Evolutionary conservation across 2,888 invertebrate genomes (phyloP).

Genomic region (Cephus rjabovi): DNA sequence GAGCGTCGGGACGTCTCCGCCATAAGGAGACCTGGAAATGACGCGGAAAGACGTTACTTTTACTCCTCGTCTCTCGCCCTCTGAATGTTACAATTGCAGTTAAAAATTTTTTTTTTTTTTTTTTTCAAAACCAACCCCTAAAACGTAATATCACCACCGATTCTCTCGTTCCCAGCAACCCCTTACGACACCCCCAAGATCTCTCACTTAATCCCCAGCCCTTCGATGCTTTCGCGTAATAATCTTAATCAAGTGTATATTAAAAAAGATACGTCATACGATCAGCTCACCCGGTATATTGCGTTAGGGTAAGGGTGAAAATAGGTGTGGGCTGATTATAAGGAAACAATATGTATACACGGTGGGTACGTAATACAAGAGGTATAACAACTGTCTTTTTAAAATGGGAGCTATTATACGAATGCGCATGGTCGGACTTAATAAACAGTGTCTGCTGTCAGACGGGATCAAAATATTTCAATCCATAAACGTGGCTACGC

Average conservation of each 20-base stretch:
- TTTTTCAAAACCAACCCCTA: background rate
- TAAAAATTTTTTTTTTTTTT: no score
- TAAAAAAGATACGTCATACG: background rate
- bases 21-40: conserved; percentile 55
- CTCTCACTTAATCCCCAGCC: background rate
- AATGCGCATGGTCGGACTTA: background rate
- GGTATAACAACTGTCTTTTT: background rate
- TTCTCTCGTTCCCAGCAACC: conserved; percentile 5
- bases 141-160: background rate
- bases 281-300: background rate
- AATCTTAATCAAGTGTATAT: background rate
- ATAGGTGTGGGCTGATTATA: background rate
- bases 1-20: conserved; percentile 51
- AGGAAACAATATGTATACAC: background rate
- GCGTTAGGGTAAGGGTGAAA: background rate
- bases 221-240: background rate
- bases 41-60: conserved; percentile 51
- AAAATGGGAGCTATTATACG: background rate
- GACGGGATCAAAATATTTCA: conserved; percentile 50
- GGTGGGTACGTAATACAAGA: conserved; percentile 10
- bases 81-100: background rate
- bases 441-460: conserved; percentile 6
- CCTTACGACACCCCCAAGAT: background rate
- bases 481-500: conserved; percentile 43
- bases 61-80: conserved; percentile 13